phyloP scores from a whole-genome alignment of 2,888 invertebrate species.

The Agrochola macilenta region DNA sequence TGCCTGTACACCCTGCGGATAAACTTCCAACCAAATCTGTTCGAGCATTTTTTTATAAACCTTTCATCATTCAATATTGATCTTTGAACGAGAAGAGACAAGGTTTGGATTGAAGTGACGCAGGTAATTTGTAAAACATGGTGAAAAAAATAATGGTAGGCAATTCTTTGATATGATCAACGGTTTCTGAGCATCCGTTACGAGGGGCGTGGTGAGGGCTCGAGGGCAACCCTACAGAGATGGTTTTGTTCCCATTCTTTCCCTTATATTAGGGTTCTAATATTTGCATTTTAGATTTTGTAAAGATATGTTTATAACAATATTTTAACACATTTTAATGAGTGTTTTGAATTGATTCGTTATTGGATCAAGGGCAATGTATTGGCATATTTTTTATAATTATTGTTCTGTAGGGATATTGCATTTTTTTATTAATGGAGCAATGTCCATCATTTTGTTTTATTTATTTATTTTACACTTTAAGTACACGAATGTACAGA shows the following conservation, averaged over 20 bases:
- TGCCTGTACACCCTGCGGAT: conserved; percentile 56
- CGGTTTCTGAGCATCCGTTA: conserved; percentile 68
- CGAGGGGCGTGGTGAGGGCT: conserved; percentile 56
- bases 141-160: conserved; percentile 49
- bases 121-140: conserved; percentile 34
- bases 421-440: conserved; percentile 2
- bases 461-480: too few species aligned
- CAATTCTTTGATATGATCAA: conserved; percentile 67
- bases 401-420: too few species aligned
- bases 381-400: not conserved
- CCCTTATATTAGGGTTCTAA: conserved; percentile 47
- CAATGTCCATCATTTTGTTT: not conserved
- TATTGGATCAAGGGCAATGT: not conserved
- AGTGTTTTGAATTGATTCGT: conserved; percentile 12
- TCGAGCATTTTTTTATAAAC: conserved; percentile 29
- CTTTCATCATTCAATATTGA: conserved; percentile 15
- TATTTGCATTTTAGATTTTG: conserved; percentile 48
- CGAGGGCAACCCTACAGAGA: conserved; percentile 30
- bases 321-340: conserved; percentile 51
- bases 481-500: too few species aligned
- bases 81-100: not conserved
- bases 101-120: not conserved
- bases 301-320: conserved; percentile 39
- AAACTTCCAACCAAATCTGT: conserved; percentile 43
- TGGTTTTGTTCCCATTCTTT: conserved; percentile 58